phyloP scores from a whole-genome alignment of 2,888 invertebrate genomes.

The Pecten maximus region DNA sequence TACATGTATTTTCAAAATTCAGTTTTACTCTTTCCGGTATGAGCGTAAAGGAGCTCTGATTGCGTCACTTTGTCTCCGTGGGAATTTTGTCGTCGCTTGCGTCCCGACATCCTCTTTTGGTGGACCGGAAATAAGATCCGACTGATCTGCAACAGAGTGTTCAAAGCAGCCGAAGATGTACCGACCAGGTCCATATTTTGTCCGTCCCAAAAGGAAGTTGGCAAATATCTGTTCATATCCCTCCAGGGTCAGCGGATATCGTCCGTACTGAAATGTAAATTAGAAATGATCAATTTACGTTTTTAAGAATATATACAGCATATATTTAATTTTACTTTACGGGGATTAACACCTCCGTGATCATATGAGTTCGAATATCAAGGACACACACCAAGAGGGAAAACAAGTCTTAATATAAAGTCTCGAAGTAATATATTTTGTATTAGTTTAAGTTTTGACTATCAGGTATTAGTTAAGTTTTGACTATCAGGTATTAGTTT shows the following conservation, averaged over 20 bases:
- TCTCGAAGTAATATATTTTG: too few relatives aligned
- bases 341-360: too few relatives aligned
- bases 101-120: constrained; percentile 34
- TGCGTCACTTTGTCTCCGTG: not conserved
- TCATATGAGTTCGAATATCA: too few relatives aligned
- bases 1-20: not conserved
- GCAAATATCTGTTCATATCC: constrained; percentile 73
- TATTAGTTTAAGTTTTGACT: too few relatives aligned
- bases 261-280: constrained; percentile 61
- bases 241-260: constrained; percentile 63
- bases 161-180: constrained; percentile 75
- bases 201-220: constrained; percentile 72
- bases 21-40: not conserved
- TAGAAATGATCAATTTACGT: not conserved
- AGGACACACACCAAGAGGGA: too few relatives aligned
- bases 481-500: too few relatives aligned
- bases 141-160: constrained; percentile 57
- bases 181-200: constrained; percentile 71
- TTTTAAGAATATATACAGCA: too few relatives aligned
- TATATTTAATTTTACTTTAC: too few relatives aligned
- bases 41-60: not conserved
- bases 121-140: constrained; percentile 58
- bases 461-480: too few relatives aligned
- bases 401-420: too few relatives aligned
- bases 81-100: not conserved